Base-by-base conservation (phyloP, 2,888 invertebrate species). In the Therioaphis trifolii region DNA sequence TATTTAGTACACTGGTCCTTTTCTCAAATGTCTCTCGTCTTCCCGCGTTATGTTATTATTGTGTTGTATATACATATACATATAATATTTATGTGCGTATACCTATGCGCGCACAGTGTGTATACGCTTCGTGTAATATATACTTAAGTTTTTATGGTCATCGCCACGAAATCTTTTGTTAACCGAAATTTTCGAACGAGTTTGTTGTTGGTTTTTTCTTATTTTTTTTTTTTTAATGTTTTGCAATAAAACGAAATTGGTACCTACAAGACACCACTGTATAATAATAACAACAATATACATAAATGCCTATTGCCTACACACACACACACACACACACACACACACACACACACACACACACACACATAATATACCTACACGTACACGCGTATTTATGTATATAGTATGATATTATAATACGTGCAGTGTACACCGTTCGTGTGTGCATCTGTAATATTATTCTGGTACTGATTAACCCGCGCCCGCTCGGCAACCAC, bases 231-330 rank as follows among this genome's bases (percentile, higher is more conserved):
- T 69, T 80, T 80, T 72, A 35, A 72, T 49, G 80, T 82, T 82
- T 82, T 49, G 80, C 80, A 82, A 82, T 82, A 82, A 82, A 82
- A 82, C 52, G 49, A 72, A 82, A 74, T 72, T 18, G 72, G 63
- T 80, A 43, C 61, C 72, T 14, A 79, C 43, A 11, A 29, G 24
- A 40, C 49, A 18, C 7, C 9, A 21, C 18, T 49, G 18, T 46
- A 15, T 27, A 40, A 61, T 61, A 75, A 66, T 46, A 14, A 27
- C 27, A 61, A 27, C 21, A 55, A n/a, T 18, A 7, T 5, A 27
- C 43, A 46, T 18, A 61, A 40, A 58, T 43, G 40, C 75, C 24
- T 15, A 76, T n/a, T 18, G 55, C 55, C 55, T 27, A 27, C 18
- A 27, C 27, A 24, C 15, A 52, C 18, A 49, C 15, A n/a, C n/a